Evolutionary conservation across 2,113 vertebrate genomes (phyloP).

Genomic region (Alexandromys fortis): DNA sequence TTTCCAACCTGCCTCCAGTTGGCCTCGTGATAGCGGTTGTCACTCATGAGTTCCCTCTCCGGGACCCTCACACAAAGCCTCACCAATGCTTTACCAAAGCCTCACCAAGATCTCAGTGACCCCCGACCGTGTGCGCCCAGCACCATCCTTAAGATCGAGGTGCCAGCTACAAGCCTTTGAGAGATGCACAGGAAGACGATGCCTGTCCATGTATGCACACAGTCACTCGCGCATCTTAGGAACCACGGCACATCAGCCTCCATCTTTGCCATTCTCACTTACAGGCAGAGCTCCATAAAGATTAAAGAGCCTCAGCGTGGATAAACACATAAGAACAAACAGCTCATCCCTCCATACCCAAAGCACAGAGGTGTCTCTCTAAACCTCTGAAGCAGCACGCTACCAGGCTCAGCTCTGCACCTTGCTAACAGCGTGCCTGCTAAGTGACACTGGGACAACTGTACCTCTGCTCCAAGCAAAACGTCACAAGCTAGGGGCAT

Average conservation of each 20-base stretch:
- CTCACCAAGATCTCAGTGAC: background rate
- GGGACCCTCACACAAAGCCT: background rate
- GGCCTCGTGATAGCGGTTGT: background rate
- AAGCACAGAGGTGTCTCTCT: background rate
- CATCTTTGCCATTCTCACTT: rapidly evolving
- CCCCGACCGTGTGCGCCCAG: background rate
- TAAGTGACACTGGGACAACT: background rate
- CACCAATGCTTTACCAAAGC: too few species aligned
- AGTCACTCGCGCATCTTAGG: background rate
- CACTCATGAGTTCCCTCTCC: background rate
- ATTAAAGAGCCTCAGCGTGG: rapidly evolving
- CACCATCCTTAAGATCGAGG: background rate
- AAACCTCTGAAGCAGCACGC: background rate
- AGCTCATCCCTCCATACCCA: background rate
- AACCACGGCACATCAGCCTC: too few species aligned
- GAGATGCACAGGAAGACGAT: background rate
- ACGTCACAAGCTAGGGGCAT: conserved; percentile 39
- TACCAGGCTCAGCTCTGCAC: background rate
- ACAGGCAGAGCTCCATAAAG: background rate
- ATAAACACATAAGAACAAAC: rapidly evolving
- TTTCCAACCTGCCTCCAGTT: background rate
- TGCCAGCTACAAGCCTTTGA: background rate
- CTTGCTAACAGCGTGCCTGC: background rate
- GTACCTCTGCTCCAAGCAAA: background rate
- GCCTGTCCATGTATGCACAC: rapidly evolving